Evolutionary conservation across 2,797 vertebrate genomes (phyloP).

Genomic region (Phaenicophaeus curvirostris): DNA sequence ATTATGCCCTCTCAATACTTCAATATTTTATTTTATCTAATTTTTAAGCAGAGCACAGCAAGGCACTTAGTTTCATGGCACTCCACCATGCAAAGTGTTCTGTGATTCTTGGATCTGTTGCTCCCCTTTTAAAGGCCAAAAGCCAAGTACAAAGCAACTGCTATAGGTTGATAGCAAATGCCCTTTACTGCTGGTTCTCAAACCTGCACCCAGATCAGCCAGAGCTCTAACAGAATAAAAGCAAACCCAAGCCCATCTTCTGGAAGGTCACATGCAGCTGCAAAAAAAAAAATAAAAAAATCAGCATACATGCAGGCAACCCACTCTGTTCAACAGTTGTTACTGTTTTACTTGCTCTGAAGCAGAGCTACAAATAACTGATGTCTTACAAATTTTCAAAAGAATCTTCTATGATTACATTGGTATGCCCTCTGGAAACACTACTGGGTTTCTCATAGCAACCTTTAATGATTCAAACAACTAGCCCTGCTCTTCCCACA

Average conservation of each 20-base stretch:
- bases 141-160: background rate
- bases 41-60: background rate
- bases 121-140: conserved; percentile 1
- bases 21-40: background rate
- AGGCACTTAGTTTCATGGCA: background rate
- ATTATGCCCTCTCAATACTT: background rate
- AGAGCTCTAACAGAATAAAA: background rate
- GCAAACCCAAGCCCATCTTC: background rate
- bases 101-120: background rate
- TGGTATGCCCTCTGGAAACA: background rate
- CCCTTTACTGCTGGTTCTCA: background rate
- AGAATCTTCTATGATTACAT: conserved; percentile 4
- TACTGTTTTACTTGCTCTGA: background rate
- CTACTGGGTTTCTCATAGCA: conserved; percentile 9
- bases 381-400: background rate
- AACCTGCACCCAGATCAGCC: background rate
- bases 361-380: conserved; percentile 13
- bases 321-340: background rate
- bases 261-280: background rate
- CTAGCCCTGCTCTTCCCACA: background rate
- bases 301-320: background rate
- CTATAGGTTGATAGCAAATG: background rate
- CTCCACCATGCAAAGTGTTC: background rate
- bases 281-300: background rate
- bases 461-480: background rate